Base-by-base conservation (phyloP, 2,888 invertebrate species). In the Sipha maydis region DNA sequence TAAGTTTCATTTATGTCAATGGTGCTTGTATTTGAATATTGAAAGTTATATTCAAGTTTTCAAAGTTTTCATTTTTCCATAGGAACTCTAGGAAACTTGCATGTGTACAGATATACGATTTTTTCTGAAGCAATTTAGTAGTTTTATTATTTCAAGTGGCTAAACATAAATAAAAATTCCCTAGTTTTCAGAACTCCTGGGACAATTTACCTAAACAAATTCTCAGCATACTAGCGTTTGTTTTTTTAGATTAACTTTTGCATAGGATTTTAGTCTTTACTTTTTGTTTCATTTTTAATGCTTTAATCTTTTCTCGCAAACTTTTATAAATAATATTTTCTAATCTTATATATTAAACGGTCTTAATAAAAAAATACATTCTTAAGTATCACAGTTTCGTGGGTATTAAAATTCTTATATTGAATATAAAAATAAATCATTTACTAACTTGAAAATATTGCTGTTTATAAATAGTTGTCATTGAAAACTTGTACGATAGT, bases 141-240 rank as follows among this genome's bases (percentile, higher is more conserved):
- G 56, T 41, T 76, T 61, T 76, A n/a, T 56, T 38, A 2, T 41
- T 71, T 75, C 61, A 17, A n/a, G 25, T 61, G 28, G 76, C 61
- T 28, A 77, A 77, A 85, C 76, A 76, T 25, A 76, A 85, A 85
- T 85, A 85, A 76, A 41, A 41, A 48, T 85, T 85, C n/a, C 75
- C 38, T 76, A 76, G 28, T 76, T 7, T 67, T 41, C 8, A 11
- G 21, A 76, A 67, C 61, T 85, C 67, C 31, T 11, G 61, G 41
- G 84, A 76, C 41, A 85, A 85, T 85, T 76, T 76, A 77, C 84
- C 84, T 76, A 85, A 85, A 85, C 76, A 77, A 85, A 85, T 85
- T 85, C 41, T 14, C 25, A 31, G 41, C 14, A 48, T 67, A 85
- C 41, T 14, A 7, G 61, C 21, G 5, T 69, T 69, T 69, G 1